Evolutionary conservation across 2,113 vertebrate genomes (phyloP).

Genomic region (Aptenodytes forsteri): DNA sequence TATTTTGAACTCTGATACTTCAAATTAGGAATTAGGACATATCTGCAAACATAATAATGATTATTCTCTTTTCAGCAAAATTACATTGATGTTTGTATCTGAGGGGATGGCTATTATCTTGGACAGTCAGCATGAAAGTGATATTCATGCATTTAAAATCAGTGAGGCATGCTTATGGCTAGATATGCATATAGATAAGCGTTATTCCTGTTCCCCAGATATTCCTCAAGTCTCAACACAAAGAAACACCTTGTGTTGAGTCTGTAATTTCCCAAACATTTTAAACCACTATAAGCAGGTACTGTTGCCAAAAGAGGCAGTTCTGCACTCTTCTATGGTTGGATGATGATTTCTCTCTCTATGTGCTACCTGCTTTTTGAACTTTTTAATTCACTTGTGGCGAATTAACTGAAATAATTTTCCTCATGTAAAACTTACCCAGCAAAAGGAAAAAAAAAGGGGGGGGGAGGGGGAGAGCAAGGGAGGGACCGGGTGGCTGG

Average conservation of each 20-base stretch:
- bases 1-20: not conserved
- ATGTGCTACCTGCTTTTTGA: not conserved
- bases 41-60: not conserved
- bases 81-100: not conserved
- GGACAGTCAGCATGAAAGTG: not conserved
- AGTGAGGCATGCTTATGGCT: not conserved
- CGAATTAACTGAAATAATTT: not conserved
- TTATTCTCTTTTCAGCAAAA: not conserved
- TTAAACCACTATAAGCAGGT: not conserved
- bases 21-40: not conserved
- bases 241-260: not conserved
- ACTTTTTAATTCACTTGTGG: not conserved
- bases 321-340: not conserved
- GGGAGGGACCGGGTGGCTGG: not conserved
- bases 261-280: not conserved
- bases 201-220: not conserved
- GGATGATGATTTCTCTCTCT: not conserved
- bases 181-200: not conserved
- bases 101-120: not conserved
- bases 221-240: not conserved
- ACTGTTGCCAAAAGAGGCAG: not conserved
- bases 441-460: not conserved
- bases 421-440: not conserved
- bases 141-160: not conserved
- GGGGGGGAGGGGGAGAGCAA: accelerated